A percentile compares a stretch with the other conserved stretches of the same genome.
These are phyloP conservation scores for Oryzaephilus surinamensis DNA, from an alignment of 1,140 invertebrate genomes.

Conservation along the genomic window DNA sequence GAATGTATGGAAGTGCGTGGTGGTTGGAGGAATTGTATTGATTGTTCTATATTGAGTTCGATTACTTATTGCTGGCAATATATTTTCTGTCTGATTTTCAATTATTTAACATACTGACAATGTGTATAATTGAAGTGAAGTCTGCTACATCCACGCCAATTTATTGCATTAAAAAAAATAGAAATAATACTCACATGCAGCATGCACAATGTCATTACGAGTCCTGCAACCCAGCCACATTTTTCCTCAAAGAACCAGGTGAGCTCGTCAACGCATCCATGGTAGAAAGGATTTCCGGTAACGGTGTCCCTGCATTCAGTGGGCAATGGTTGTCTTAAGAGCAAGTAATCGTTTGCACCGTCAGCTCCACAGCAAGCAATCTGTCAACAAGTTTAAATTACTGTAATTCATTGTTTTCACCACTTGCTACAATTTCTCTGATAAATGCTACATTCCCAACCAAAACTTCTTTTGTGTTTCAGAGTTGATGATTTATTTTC, in stretches of 20 bases:
- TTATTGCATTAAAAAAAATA: no score
- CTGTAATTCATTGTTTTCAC: slow-evolving; percentile 1
- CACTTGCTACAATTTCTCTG: background rate
- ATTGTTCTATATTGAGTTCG: no score
- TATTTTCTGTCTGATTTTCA: no score
- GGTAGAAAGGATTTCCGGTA: slow-evolving; percentile 77
- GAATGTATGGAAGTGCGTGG: no score
- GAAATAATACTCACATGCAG: slow-evolving; percentile 53
- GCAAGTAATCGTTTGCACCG: slow-evolving; percentile 68
- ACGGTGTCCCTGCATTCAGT: slow-evolving; percentile 73
- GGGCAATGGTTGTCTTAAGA: slow-evolving; percentile 62
- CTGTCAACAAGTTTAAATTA: slow-evolving; percentile 36
- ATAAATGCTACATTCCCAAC: background rate
- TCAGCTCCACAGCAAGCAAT: slow-evolving; percentile 78
- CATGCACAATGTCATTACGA: slow-evolving; percentile 61
- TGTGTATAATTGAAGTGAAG: no score
- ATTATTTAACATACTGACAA: no score
- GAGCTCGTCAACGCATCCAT: slow-evolving; percentile 75
- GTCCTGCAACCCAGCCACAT: slow-evolving; percentile 70
- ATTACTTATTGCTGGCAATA: no score
- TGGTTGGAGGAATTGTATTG: no score
- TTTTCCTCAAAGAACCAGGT: slow-evolving; percentile 75
- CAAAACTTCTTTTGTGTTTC: background rate
- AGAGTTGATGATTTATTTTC: background rate
- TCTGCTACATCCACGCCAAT: no score